phyloP scores from a whole-genome alignment of 2,797 vertebrate species.

The Calcarius lapponicus region DNA sequence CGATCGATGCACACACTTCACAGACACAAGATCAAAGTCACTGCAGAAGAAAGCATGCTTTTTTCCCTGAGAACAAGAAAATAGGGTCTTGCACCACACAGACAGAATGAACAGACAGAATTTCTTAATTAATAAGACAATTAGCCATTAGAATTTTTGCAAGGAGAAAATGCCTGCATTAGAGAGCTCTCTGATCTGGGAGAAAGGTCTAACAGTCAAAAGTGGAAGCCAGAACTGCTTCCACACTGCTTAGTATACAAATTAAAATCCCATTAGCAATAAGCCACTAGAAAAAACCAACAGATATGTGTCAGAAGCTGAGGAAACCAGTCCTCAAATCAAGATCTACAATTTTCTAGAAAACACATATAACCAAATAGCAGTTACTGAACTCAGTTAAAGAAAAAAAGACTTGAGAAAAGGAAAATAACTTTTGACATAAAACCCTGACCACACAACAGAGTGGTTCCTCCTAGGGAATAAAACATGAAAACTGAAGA shows the following conservation, averaged over 20 bases:
- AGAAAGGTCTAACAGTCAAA: not conserved
- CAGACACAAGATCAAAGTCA: not conserved
- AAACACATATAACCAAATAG: not conserved
- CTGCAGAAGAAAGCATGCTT: not conserved
- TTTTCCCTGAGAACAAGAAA: not conserved
- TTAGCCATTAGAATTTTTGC: not conserved
- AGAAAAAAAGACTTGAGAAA: not conserved
- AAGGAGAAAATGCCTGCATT: not conserved
- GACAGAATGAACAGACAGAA: not conserved
- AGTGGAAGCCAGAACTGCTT: not conserved
- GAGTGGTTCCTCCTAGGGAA: not conserved
- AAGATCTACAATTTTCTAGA: not conserved
- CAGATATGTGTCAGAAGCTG: not conserved
- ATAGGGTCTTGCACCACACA: not conserved
- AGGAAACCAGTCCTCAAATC: not conserved
- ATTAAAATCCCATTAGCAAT: not conserved
- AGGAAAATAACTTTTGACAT: not conserved
- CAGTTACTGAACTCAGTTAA: not conserved
- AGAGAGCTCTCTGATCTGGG: not conserved
- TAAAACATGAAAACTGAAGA: not conserved
- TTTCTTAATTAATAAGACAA: not conserved
- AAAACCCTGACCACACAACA: not conserved
- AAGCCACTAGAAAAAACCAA: not conserved
- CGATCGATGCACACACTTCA: accelerated
- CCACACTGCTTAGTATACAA: not conserved